Percentiles rank a stretch among this genome's conserved stretches.
Evolutionary conservation across 2,113 vertebrate species (phyloP).

Genomic region (Oxygymnocypris stewartii): DNA sequence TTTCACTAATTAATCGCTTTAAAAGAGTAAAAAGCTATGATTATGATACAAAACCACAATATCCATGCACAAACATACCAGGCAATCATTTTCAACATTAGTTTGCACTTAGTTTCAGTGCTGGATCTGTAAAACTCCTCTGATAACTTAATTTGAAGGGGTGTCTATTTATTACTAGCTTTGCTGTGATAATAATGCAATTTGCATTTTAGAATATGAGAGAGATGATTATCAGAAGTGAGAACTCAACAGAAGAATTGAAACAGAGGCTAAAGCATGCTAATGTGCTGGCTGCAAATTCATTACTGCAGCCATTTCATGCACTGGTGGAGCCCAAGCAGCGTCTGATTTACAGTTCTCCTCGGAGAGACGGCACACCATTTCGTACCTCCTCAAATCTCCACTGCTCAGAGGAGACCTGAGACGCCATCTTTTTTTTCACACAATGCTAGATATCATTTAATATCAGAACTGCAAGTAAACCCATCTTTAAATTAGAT

Average conservation of each 20-base stretch:
- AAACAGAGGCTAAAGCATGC: slow-evolving; percentile 32
- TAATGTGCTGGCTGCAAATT: slow-evolving; percentile 48
- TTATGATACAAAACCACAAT: not conserved
- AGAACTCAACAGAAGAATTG: slow-evolving; percentile 40
- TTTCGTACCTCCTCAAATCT: slow-evolving; percentile 1
- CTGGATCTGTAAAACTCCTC: not conserved
- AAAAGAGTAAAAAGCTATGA: not conserved
- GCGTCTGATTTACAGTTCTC: slow-evolving; percentile 43
- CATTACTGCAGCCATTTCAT: slow-evolving; percentile 54
- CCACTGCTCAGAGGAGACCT: not conserved
- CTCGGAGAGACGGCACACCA: not conserved
- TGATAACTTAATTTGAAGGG: not conserved
- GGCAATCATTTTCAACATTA: not conserved
- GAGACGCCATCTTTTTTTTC: slow-evolving; percentile 23
- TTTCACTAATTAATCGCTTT: not conserved
- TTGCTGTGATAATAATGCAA: slow-evolving; percentile 28
- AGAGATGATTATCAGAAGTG: slow-evolving; percentile 22
- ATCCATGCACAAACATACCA: not conserved
- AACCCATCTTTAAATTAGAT: not conserved
- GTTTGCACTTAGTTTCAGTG: not conserved
- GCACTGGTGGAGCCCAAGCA: slow-evolving; percentile 48
- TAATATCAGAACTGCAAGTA: not conserved
- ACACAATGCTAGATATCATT: not conserved
- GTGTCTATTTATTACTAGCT: slow-evolving; percentile 19
- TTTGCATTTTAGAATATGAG: slow-evolving; percentile 40